Evolutionary conservation across 2,797 vertebrate species (phyloP).

Genomic region (Microchirus variegatus): DNA sequence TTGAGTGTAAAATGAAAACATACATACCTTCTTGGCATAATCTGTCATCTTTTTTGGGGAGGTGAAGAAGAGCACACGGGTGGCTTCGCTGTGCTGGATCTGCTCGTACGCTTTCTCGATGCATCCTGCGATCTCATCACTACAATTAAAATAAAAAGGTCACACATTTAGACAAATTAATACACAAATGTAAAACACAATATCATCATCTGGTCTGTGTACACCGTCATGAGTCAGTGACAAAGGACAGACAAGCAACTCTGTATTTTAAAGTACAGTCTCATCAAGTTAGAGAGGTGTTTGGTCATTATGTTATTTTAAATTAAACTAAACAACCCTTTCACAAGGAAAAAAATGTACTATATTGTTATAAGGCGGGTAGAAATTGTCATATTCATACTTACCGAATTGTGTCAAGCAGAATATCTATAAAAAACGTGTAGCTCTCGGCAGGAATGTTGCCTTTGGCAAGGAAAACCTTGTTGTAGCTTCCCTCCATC

Average conservation of each 20-base stretch:
- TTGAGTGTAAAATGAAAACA: background rate
- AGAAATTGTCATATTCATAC: constrained; percentile 14
- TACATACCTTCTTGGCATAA: constrained; percentile 91
- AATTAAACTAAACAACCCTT: background rate
- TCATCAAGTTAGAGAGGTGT: too few species aligned
- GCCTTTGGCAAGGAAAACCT: constrained; percentile 96
- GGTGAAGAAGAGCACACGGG: constrained; percentile 91
- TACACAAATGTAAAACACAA: background rate
- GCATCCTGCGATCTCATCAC: constrained; percentile 94
- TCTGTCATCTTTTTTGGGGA: constrained; percentile 94
- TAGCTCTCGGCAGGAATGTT: constrained; percentile 97
- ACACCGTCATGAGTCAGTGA: too few species aligned
- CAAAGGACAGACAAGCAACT: too few species aligned
- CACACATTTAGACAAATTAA: constrained; percentile 1
- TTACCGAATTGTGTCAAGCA: constrained; percentile 95
- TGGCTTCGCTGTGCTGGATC: constrained; percentile 92
- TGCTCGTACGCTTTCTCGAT: constrained; percentile 96
- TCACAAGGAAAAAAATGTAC: background rate
- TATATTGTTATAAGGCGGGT: background rate
- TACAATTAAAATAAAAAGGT: constrained; percentile 61
- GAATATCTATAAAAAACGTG: constrained; percentile 96
- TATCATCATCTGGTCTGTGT: background rate
- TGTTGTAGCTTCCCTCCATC: constrained; percentile 99
- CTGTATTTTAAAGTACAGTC: too few species aligned
- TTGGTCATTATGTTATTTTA: too few species aligned